Conservation (phyloP, 1,140 invertebrate genomes). For the Rhyacophila brunnea region DNA sequence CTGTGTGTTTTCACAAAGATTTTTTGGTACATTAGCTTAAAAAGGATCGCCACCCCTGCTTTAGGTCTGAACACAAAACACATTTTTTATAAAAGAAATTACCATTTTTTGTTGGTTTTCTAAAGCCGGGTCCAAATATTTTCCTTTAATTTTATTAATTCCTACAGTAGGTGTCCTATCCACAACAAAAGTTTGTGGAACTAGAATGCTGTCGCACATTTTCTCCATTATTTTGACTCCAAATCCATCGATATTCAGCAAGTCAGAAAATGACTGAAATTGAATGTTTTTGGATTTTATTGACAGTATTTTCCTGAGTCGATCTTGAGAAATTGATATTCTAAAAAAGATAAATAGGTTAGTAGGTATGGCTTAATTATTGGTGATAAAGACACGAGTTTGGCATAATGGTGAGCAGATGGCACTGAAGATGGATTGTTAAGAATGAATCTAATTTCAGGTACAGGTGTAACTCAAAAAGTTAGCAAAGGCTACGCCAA, state of each 20-base stretch:
- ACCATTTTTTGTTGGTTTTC: conserved; percentile 8
- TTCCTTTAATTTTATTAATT: conserved; percentile 21
- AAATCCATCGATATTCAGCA: conserved; percentile 21
- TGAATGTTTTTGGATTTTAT: conserved; percentile 14
- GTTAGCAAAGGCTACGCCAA: too few species aligned
- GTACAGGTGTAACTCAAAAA: too few species aligned
- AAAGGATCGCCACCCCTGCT: too few species aligned
- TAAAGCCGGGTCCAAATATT: conserved; percentile 25
- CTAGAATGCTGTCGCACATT: conserved; percentile 30
- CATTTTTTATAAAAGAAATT: too few species aligned
- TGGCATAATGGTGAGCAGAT: too few species aligned
- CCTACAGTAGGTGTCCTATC: neutral
- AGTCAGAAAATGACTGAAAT: conserved; percentile 24
- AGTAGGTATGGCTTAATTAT: too few species aligned
- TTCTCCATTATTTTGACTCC: conserved; percentile 27
- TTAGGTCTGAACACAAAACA: too few species aligned
- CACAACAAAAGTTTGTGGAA: neutral
- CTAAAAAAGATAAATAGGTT: conserved; percentile 16
- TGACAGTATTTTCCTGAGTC: conserved; percentile 18
- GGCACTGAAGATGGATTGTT: too few species aligned
- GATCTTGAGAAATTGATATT: conserved; percentile 14
- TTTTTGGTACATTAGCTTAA: too few species aligned
- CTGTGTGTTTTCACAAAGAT: too few species aligned
- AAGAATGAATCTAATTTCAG: too few species aligned
- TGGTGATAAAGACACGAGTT: too few species aligned